Evolutionary conservation across 2,888 invertebrate species (phyloP).

Genomic region (Autographa pulchrina): DNA sequence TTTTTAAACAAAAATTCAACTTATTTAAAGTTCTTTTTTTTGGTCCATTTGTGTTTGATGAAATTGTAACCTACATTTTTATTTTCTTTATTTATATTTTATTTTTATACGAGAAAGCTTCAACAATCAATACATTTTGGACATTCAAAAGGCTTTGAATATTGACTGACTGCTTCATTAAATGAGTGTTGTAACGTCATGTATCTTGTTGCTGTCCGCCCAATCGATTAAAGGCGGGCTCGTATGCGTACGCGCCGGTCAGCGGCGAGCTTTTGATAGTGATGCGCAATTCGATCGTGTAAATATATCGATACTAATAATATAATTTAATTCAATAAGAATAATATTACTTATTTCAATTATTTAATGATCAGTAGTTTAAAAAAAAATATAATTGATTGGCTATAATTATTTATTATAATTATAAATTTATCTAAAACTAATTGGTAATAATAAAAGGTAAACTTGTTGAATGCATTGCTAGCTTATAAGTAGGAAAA

Average conservation of each 20-base stretch:
- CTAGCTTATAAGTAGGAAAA: too few relatives aligned
- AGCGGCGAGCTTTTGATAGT: slow-evolving; percentile 68
- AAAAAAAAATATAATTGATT: too few relatives aligned
- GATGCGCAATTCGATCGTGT: slow-evolving; percentile 41
- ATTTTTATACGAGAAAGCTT: not conserved
- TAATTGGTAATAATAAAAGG: too few relatives aligned
- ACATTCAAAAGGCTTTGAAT: slow-evolving; percentile 24
- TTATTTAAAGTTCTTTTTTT: not conserved
- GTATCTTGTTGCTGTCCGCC: slow-evolving; percentile 60
- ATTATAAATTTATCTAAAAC: too few relatives aligned
- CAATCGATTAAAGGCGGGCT: slow-evolving; percentile 67
- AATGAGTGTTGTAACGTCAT: slow-evolving; percentile 47
- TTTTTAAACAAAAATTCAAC: not conserved
- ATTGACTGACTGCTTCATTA: slow-evolving; percentile 46
- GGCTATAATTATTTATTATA: too few relatives aligned
- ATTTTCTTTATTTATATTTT: too few relatives aligned
- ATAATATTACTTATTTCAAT: too few relatives aligned
- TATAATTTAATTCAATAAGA: not conserved
- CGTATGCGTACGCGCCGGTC: slow-evolving; percentile 56
- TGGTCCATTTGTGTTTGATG: not conserved
- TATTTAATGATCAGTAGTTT: too few relatives aligned
- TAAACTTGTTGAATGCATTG: too few relatives aligned
- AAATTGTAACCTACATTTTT: not conserved
- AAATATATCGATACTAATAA: slow-evolving; percentile 31
- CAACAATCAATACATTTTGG: slow-evolving; percentile 24